Evolutionary conservation across 2,888 invertebrate genomes (phyloP).

Genomic region (Andrena trimmerana): DNA sequence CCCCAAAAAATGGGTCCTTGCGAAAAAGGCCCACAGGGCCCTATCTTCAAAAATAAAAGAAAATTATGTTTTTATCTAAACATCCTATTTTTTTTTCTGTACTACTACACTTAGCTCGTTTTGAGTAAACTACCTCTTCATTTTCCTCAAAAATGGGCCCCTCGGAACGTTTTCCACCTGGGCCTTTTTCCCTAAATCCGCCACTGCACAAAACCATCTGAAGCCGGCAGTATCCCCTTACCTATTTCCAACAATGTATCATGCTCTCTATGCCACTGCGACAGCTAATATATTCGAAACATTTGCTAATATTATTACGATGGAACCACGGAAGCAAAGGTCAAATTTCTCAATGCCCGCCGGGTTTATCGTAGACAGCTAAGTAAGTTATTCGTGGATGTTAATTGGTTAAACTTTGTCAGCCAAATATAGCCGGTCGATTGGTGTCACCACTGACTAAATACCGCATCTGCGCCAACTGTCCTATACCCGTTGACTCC

Average conservation of each 20-base stretch:
- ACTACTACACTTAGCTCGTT: too few species aligned
- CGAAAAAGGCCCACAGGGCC: too few species aligned
- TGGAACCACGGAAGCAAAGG: background rate
- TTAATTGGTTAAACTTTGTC: constrained; percentile 67
- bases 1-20: too few species aligned
- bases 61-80: too few species aligned
- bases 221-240: constrained; percentile 4
- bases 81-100: too few species aligned
- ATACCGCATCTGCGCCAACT: constrained; percentile 37
- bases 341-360: constrained; percentile 6
- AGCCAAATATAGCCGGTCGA: constrained; percentile 56
- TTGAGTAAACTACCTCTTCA: too few species aligned
- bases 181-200: too few species aligned
- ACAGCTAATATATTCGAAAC: constrained; percentile 17
- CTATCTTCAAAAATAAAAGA: too few species aligned
- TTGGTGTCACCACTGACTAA: constrained; percentile 3
- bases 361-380: constrained; percentile 32
- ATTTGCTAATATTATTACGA: background rate
- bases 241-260: background rate
- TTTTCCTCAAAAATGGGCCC: too few species aligned
- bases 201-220: too few species aligned
- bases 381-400: constrained; percentile 48
- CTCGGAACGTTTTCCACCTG: too few species aligned
- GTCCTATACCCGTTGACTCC: constrained; percentile 50
- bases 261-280: background rate